Conservation (phyloP, 2,888 invertebrate species). For the Lamproptera curius region DNA sequence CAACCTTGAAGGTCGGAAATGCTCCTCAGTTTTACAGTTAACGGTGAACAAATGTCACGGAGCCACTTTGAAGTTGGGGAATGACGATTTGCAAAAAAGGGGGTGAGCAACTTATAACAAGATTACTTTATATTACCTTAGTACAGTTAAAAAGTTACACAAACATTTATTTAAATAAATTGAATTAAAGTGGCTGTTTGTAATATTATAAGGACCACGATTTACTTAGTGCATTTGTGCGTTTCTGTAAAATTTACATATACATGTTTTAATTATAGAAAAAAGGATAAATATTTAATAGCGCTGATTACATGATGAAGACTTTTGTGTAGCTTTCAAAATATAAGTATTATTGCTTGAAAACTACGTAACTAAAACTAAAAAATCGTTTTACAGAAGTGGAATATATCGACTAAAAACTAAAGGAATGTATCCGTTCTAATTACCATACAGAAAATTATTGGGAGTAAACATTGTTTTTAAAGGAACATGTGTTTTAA, state of each 20-base stretch:
- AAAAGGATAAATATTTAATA: too few relatives aligned
- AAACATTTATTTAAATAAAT: neutral
- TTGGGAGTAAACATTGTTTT: neutral
- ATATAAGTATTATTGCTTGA: too few relatives aligned
- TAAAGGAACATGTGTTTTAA: too few relatives aligned
- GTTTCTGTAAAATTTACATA: too few relatives aligned
- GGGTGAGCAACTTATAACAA: slow-evolving; percentile 3
- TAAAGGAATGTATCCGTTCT: neutral
- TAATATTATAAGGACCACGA: too few relatives aligned
- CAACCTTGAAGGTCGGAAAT: slow-evolving; percentile 39
- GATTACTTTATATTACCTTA: neutral
- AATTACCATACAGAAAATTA: neutral
- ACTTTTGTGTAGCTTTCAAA: too few relatives aligned
- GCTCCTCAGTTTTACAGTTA: slow-evolving; percentile 22
- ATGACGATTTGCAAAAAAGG: neutral
- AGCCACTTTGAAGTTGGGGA: neutral
- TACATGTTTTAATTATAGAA: too few relatives aligned
- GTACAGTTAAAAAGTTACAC: neutral
- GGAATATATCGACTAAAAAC: neutral
- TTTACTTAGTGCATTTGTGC: too few relatives aligned
- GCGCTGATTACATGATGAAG: too few relatives aligned
- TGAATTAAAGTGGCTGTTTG: too few relatives aligned
- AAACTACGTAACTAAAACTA: too few relatives aligned
- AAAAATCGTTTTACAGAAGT: neutral
- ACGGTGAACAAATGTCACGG: neutral